Evolutionary conservation across 1,140 invertebrate species (phyloP), one percentile per base, ranked within the genome.

Genomic region (Saccostrea glomerata): DNA sequence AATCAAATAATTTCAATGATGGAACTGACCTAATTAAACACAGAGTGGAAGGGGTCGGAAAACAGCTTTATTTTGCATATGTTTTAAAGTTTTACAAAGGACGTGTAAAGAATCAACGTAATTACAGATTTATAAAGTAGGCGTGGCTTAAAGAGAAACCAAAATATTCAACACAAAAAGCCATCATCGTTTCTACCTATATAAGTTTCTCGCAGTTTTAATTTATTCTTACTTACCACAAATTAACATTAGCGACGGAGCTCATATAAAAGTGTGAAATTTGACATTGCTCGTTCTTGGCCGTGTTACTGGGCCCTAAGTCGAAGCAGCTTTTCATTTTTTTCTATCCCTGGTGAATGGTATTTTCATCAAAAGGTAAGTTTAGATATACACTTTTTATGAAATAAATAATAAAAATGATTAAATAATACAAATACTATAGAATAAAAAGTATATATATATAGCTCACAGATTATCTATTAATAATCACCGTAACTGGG

Each of bases 201-300:
- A 77, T 30, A 77, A 77, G 70, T 77, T 77, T 77, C 25, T 30
- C 11, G 2, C 25, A 11, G 70, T 77, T 77, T 6, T 25, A 77
- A 77, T 77, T 77, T 36, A 77, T 77, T 77, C 70, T 25, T 77
- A 77, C 30, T 77, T 77, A 30, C 25, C 70, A 77, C 70, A 77
- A 77, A 77, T 77, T 77, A 77, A 30, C 70, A 77, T 30, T 25
- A 77, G 11, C 70, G 70, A 30, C 70, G 25, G 25, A 25, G 25
- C 30, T 77, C 12, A 17, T 77, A 77, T 77, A 77, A 30, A 77
- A 77, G 70, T 77, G 70, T 36, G 30, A 77, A 77, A 77, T 12
- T 36, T 77, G 70, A 77, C 70, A 77, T 77, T 77, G 70, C 13
- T 1, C 70, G 70, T 77, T 77, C 70, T 77, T 25, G 23, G 70